These are phyloP conservation scores for Sarcophaga caerulescens DNA, from an alignment of 2,888 invertebrate species.

Conservation along the genomic window DNA sequence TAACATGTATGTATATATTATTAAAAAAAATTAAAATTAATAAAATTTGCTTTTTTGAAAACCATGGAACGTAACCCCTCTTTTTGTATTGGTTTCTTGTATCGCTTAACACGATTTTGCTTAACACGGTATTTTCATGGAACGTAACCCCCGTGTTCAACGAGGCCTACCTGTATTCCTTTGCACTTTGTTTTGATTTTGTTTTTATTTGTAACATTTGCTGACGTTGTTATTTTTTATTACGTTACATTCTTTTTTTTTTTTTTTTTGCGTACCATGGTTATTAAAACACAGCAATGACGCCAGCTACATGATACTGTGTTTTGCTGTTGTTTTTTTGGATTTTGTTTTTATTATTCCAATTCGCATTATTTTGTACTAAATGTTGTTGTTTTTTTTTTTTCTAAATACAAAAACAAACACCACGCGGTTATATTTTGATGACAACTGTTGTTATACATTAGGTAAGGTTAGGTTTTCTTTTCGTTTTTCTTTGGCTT, in stretches of 20 bases:
- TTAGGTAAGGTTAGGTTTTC: constrained; percentile 78
- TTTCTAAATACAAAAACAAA: background rate
- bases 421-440: constrained; percentile 7
- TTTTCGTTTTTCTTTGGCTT: background rate
- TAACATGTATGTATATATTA: no score
- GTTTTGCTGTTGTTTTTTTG: constrained; percentile 14
- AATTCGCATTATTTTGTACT: background rate
- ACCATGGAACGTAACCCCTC: no score
- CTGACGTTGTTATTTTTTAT: constrained; percentile 21
- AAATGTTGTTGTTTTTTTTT: constrained; percentile 3
- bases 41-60: no score
- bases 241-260: background rate
- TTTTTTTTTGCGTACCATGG: background rate
- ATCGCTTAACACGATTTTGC: no score
- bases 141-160: no score
- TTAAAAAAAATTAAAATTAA: no score
- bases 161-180: no score
- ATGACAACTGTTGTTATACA: constrained; percentile 66
- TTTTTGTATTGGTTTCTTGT: no score
- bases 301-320: background rate
- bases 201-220: constrained; percentile 27
- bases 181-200: constrained; percentile 8
- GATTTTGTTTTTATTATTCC: constrained; percentile 17
- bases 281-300: background rate
- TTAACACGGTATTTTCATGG: no score